A percentile compares a stretch with the other conserved stretches of the same genome.
These are phyloP conservation scores for Limenitis arthemis DNA, from an alignment of 2,888 invertebrate species.

Conservation along the genomic window DNA sequence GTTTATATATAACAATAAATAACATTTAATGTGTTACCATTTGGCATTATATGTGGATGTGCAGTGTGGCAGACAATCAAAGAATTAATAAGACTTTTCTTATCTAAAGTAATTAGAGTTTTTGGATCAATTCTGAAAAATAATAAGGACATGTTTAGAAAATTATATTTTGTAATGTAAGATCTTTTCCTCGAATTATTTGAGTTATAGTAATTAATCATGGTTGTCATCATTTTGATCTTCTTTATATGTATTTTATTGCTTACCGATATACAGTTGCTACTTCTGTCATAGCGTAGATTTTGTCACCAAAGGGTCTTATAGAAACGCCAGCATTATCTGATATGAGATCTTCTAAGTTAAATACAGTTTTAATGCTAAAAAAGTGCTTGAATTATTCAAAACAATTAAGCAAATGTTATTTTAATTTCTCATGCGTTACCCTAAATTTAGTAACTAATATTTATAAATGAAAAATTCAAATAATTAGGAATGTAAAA, in stretches of 20 bases:
- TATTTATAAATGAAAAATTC: no score
- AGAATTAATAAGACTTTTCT: constrained; percentile 19
- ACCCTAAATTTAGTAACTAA: no score
- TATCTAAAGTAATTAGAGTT: constrained; percentile 25
- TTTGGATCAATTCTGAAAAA: constrained; percentile 36
- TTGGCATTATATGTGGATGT: constrained; percentile 27
- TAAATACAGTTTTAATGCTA: neutral
- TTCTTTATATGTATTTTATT: neutral
- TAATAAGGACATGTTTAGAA: neutral
- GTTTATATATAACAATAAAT: no score
- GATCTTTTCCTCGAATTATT: no score
- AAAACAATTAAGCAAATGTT: no score
- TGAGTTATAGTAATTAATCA: no score
- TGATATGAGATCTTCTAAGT: constrained; percentile 9
- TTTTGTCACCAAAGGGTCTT: constrained; percentile 24
- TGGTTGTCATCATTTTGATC: no score
- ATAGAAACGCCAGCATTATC: constrained; percentile 25
- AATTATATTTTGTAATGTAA: neutral
- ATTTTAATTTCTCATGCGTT: no score
- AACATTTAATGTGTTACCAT: constrained; percentile 39
- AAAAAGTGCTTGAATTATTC: no score
- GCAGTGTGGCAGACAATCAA: constrained; percentile 27
- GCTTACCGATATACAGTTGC: constrained; percentile 24
- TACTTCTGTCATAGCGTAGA: constrained; percentile 56
- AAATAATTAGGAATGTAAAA: no score